Conservation (phyloP, 2,113 vertebrate species). For the Psophia crepitans region DNA sequence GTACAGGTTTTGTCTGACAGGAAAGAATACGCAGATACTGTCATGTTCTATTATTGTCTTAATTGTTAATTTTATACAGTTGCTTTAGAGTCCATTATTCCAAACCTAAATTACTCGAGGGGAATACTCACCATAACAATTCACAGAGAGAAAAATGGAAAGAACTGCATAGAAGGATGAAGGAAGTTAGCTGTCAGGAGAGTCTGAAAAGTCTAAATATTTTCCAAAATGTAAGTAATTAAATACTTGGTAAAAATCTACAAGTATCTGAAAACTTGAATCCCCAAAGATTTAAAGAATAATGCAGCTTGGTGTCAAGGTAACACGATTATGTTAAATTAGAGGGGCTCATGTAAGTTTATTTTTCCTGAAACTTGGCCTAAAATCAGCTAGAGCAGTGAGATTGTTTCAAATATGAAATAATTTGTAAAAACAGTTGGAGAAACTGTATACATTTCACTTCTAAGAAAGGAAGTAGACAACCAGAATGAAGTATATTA, state of each 20-base stretch:
- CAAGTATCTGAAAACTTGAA: not conserved
- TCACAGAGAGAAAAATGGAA: not conserved
- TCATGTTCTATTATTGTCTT: not conserved
- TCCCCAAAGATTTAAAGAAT: not conserved
- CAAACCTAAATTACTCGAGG: not conserved
- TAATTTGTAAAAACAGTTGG: not conserved
- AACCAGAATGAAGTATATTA: constrained; percentile 7
- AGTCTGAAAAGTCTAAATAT: not conserved
- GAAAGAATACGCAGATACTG: not conserved
- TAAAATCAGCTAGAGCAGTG: not conserved
- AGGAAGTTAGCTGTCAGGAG: not conserved
- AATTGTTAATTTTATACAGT: not conserved
- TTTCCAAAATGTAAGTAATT: not conserved
- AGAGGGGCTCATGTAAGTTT: not conserved
- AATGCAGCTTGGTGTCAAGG: not conserved
- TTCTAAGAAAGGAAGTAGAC: not conserved
- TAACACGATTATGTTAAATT: not conserved
- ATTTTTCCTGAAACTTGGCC: not conserved
- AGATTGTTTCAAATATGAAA: not conserved
- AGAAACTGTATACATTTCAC: not conserved
- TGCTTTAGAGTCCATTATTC: not conserved
- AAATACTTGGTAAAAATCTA: not conserved
- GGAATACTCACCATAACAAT: not conserved
- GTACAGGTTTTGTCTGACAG: not conserved
- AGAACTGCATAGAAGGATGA: not conserved